These are phyloP conservation scores for Hyposmocoma kahamanoa DNA, from an alignment of 1,140 invertebrate species.

Conservation along the genomic window DNA sequence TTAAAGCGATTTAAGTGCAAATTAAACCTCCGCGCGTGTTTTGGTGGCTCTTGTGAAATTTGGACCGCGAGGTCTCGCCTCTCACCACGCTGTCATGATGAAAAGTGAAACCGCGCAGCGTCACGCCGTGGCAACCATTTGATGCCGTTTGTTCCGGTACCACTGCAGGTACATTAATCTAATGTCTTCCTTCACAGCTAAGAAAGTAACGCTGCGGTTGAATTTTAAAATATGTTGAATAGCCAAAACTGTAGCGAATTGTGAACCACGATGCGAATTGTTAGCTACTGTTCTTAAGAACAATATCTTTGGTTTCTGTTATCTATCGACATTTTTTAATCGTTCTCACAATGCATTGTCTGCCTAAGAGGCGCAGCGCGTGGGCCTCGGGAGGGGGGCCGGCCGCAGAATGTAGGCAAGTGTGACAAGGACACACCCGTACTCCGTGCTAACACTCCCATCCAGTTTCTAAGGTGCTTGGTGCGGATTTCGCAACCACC, in stretches of 20 bases:
- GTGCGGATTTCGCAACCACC: slow-evolving; percentile 61
- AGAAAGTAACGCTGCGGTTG: not conserved
- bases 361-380: slow-evolving; percentile 36
- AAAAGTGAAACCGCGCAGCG: slow-evolving; percentile 67
- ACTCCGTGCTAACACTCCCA: slow-evolving; percentile 67
- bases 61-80: slow-evolving; percentile 61
- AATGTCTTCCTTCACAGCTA: not conserved
- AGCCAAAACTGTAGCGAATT: not conserved
- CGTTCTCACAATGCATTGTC: slow-evolving; percentile 53
- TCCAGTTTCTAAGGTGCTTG: slow-evolving; percentile 68
- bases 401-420: slow-evolving; percentile 67
- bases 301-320: slow-evolving; percentile 7
- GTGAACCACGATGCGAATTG: not conserved
- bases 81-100: slow-evolving; percentile 64
- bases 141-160: slow-evolving; percentile 64
- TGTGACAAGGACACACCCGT: slow-evolving; percentile 72
- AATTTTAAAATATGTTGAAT: not conserved
- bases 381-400: slow-evolving; percentile 37
- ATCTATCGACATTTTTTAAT: slow-evolving; percentile 50
- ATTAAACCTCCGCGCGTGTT: slow-evolving; percentile 26
- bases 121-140: slow-evolving; percentile 53
- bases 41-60: slow-evolving; percentile 62
- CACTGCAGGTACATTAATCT: slow-evolving; percentile 12
- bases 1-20: not conserved
- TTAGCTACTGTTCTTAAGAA: too few relatives aligned